Base-by-base conservation (phyloP, 2,797 vertebrate species). In the Urosaurus nigricauda region DNA sequence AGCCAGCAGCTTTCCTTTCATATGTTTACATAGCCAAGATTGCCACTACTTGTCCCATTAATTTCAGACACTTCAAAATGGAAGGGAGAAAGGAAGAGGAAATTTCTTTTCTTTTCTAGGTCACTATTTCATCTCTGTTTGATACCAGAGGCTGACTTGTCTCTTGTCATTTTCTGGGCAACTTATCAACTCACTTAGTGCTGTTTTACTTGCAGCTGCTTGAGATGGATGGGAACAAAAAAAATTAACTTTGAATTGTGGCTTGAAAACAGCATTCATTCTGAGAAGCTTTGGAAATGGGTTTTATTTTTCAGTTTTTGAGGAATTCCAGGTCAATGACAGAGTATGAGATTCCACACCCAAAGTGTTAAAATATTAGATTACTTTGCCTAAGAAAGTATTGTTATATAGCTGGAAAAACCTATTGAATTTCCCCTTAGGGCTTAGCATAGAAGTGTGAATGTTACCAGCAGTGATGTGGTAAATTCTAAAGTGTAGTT, bases 131-230 rank as follows among this genome's bases (percentile, higher is more conserved):
- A 53, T 77, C 71, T 56, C n/a, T 24, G 3, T 81, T 89, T 89
- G 84, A 75, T 75, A 68, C 56, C 47, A 86, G 71, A 56, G 79
- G 29, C 79, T 3, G 79, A 24, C 58, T 77, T 70, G 84, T 86
- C 88, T 83, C 26, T 37, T 89, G 71, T 35, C 47, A 86, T 89
- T 83, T 89, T 77, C 79, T 43, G 79, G 79, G 51, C 60, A 75
- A 86, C 79, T 86, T 82, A 89, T 86, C 88, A 83, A 56, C 32
- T 65, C 11, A n/a, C 79, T 86, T 86, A 53, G 73, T 29, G 17
- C 47, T 77, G 70, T 77, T 83, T 89, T 68, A 73, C 60, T 89
- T 83, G 51, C 77, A 58, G 32, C 56, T 73, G 87, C 58, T 79
- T 29, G 58, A 84, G 87, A 84, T 78, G 47, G 73, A 84, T 88